Conservation (phyloP, 2,797 vertebrate species). For the Carcharodon carcharias region DNA sequence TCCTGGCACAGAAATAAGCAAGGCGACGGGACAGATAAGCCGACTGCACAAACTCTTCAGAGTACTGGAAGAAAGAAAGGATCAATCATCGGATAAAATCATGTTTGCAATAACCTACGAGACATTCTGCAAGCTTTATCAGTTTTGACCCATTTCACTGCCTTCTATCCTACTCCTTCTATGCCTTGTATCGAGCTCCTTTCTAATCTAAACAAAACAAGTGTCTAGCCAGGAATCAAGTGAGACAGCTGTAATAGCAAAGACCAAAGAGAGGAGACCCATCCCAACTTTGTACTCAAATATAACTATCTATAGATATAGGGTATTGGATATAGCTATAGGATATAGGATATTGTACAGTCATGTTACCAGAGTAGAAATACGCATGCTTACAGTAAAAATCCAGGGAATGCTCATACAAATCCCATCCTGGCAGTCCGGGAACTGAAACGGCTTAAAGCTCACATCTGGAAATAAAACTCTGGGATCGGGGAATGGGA, state of each 20-base stretch:
- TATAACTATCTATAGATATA: neutral
- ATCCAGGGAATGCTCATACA: neutral
- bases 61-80: conserved; percentile 52
- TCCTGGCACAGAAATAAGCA: conserved; percentile 62
- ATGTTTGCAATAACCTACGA: neutral
- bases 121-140: neutral
- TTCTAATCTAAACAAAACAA: neutral
- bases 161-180: no score
- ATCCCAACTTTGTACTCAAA: neutral
- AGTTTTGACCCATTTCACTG: neutral
- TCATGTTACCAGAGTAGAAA: neutral
- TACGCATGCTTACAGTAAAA: neutral
- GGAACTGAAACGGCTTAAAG: neutral
- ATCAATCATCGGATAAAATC: neutral
- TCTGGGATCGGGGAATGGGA: neutral
- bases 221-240: neutral
- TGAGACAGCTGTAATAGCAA: neutral
- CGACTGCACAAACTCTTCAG: conserved; percentile 64
- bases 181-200: neutral
- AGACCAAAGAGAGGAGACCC: neutral
- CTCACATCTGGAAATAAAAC: neutral
- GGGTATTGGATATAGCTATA: neutral
- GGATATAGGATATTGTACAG: neutral
- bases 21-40: conserved; percentile 64
- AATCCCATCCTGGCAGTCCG: neutral